phyloP scores from a whole-genome alignment of 2,888 invertebrate species.

The Cloeon dipterum region DNA sequence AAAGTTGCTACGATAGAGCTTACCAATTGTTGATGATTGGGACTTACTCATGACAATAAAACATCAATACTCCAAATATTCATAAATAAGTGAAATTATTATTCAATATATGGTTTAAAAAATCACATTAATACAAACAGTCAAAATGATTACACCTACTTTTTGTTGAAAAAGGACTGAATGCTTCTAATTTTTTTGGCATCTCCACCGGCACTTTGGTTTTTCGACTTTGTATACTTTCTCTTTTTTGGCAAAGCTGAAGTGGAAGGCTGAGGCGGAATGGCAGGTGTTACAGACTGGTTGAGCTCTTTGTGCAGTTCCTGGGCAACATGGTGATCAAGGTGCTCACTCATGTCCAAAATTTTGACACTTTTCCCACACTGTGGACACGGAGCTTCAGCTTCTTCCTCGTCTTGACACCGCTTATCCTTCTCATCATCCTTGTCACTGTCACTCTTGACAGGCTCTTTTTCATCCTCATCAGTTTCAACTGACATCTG shows the following conservation, averaged over 20 bases:
- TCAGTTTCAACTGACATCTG: constrained; percentile 12
- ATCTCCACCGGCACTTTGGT: not conserved
- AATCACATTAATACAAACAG: too few species aligned
- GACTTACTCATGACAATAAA: too few species aligned
- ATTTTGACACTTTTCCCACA: constrained; percentile 38
- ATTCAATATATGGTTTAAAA: too few species aligned
- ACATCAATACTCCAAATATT: too few species aligned
- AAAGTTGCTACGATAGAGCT: too few species aligned
- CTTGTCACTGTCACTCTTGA: constrained; percentile 12
- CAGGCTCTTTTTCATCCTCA: constrained; percentile 14
- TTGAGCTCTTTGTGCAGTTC: constrained; percentile 45
- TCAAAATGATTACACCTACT: too few species aligned
- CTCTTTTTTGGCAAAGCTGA: constrained; percentile 8
- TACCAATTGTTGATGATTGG: too few species aligned
- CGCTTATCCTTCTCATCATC: not conserved
- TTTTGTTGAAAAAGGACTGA: constrained; percentile 11
- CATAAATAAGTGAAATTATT: too few species aligned
- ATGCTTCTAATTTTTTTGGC: constrained; percentile 6
- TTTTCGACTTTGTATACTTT: not conserved
- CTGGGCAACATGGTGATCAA: constrained; percentile 68
- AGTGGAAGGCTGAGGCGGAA: not conserved
- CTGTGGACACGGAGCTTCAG: constrained; percentile 27
- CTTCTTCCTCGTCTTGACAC: not conserved
- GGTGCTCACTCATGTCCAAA: constrained; percentile 44
- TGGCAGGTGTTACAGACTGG: constrained; percentile 5